phyloP scores from a whole-genome alignment of 2,113 vertebrate species.

The Sebastes fasciatus region DNA sequence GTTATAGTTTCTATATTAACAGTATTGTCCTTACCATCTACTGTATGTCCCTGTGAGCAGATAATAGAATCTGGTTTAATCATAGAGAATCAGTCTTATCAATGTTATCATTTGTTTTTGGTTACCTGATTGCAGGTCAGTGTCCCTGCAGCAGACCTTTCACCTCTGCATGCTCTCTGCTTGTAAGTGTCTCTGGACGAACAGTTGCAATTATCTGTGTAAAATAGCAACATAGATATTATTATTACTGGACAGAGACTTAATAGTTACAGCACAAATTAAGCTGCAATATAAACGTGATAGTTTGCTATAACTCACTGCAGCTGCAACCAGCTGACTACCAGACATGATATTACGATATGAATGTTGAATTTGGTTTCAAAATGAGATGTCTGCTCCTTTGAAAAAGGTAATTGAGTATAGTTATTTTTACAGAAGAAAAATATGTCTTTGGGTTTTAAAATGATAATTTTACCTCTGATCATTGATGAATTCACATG shows the following conservation, averaged over 20 bases:
- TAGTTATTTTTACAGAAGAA: background rate
- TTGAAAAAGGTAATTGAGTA: background rate
- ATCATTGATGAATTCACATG: background rate
- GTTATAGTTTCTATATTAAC: background rate
- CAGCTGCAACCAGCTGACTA: too few relatives aligned
- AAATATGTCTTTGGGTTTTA: background rate
- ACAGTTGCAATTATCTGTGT: background rate
- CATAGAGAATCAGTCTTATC: background rate
- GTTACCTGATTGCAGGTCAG: constrained; percentile 1
- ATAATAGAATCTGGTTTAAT: background rate
- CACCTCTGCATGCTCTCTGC: background rate
- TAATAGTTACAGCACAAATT: background rate
- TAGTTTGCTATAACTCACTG: too few relatives aligned
- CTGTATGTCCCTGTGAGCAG: background rate
- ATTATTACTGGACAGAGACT: background rate
- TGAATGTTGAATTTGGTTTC: background rate
- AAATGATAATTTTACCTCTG: background rate
- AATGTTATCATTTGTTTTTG: background rate
- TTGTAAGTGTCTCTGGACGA: background rate
- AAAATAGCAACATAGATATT: too few relatives aligned
- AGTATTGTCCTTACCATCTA: background rate
- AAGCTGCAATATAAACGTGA: background rate
- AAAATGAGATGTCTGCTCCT: background rate
- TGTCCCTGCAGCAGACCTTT: background rate
- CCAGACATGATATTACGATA: background rate